Base-by-base conservation (phyloP, 2,888 invertebrate genomes). In the Cinara cedri region DNA sequence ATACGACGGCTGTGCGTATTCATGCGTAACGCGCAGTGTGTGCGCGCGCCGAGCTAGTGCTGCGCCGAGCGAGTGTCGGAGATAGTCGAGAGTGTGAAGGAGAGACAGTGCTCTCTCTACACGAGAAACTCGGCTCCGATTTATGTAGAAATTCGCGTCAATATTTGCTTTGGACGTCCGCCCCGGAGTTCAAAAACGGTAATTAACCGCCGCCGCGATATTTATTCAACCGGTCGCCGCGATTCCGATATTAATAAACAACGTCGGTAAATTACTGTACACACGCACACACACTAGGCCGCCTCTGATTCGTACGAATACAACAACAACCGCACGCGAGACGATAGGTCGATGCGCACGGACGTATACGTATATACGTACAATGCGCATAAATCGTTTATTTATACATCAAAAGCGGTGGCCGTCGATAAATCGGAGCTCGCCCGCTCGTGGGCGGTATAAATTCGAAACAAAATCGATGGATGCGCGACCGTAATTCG, bases 121-220 rank as follows among this genome's bases (percentile, higher is more conserved):
- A 60, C 60, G 60, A 60, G 10, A 6, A 4, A 34, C 34, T 34
- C 34, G 24, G n/a, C 21, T 13, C 26, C 4, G 16, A 24, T 26
- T n/a, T 26, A 10, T 60, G 9, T 24, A 16, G 24, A n/a, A 3
- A 16, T 60, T 10, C n/a, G n/a, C 49, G 49, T 70, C 70, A 21
- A 70, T 70, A 70, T 70, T 70, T 42, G 70, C 70, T 21, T 70
- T 54, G 21, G 42, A 57, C 54, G 42, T 71, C 21, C 44, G 55
- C 51, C 44, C 1, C 21, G 14, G 44, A 42, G 55, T 55, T 4
- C n/a, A 24, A 44, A 71, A 68, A 68, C 51, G 51, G 55, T 71
- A 51, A 55, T 71, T 70, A 70, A 34, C 70, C 21, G n/a, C 54
- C 54, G 11, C 44, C 46, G 24, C 46, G 34, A 34, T 49, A 51